A percentile compares a stretch with the other conserved stretches of the same genome.
Conservation (phyloP, 2,113 vertebrate species). For the Platichthys stellatus region DNA sequence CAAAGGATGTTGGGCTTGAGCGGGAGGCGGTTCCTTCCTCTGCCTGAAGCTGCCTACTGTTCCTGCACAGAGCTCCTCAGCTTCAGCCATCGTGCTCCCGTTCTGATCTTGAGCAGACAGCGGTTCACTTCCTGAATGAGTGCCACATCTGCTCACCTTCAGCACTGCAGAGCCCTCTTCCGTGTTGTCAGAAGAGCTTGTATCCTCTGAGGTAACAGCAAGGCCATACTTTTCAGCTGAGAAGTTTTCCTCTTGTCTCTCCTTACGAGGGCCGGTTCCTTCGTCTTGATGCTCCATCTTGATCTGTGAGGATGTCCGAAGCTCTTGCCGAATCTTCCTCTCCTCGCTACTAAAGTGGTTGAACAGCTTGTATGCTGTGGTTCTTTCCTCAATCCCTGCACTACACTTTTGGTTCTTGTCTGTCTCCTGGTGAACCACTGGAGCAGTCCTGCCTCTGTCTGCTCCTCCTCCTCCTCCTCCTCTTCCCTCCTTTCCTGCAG, state of each 20-base stretch:
- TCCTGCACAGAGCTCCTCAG: conserved; percentile 40
- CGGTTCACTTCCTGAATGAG: conserved; percentile 42
- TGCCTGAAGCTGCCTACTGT: conserved; percentile 59
- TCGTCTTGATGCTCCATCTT: conserved; percentile 61
- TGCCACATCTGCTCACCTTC: conserved; percentile 30
- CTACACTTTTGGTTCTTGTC: conserved; percentile 59
- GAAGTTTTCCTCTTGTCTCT: conserved; percentile 35
- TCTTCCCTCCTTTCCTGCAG: conserved; percentile 53
- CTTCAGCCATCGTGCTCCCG: conserved; percentile 29
- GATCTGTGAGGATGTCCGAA: conserved; percentile 14
- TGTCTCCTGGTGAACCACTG: conserved; percentile 60
- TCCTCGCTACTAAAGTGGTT: conserved; percentile 40
- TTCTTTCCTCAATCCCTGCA: conserved; percentile 44
- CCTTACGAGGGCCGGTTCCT: background rate
- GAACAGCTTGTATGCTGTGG: conserved; percentile 24
- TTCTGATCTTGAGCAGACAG: conserved; percentile 37
- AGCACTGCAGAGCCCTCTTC: conserved; percentile 19
- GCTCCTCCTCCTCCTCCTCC: conserved; percentile 52
- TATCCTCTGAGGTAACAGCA: conserved; percentile 22
- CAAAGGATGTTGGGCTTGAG: conserved; percentile 64
- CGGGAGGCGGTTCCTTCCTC: conserved; percentile 59
- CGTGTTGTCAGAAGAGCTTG: conserved; percentile 18
- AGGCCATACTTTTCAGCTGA: conserved; percentile 8
- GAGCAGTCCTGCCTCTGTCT: conserved; percentile 64
- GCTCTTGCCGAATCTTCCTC: conserved; percentile 31